These are phyloP conservation scores for Conus canariensis DNA, from an alignment of 2,888 invertebrate genomes.

Conservation along the genomic window DNA sequence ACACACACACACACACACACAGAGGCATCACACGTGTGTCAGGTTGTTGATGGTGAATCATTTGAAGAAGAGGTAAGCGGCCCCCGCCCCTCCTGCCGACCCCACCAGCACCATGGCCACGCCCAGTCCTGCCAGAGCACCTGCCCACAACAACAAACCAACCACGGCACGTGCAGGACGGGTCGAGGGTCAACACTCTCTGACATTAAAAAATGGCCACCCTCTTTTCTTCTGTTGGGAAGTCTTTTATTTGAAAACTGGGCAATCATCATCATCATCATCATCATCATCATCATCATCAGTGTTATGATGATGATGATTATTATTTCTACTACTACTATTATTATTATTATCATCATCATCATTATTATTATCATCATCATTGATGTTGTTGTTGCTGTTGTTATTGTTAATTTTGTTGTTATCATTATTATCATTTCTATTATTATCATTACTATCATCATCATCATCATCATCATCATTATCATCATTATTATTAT, in stretches of 20 bases:
- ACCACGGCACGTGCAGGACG: background rate
- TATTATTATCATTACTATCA: background rate
- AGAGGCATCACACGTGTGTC: too few species aligned
- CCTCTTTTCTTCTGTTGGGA: too few species aligned
- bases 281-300: background rate
- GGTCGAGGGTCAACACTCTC: too few species aligned
- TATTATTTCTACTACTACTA: too few species aligned
- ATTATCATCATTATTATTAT: background rate
- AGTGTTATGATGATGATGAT: too few species aligned
- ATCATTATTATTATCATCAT: too few species aligned
- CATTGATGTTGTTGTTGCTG: too few species aligned
- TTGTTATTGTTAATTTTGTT: too few species aligned
- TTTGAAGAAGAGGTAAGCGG: slow-evolving; percentile 43
- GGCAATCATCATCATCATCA: background rate
- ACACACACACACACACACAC: too few species aligned
- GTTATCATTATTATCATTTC: background rate
- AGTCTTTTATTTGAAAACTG: too few species aligned
- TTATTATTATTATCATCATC: too few species aligned
- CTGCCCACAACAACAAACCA: slow-evolving; percentile 9
- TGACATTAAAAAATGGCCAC: too few species aligned
- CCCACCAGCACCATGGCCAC: slow-evolving; percentile 49
- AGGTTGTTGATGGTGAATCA: background rate
- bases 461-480: background rate
- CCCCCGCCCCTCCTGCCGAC: slow-evolving; percentile 43
- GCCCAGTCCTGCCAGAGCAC: slow-evolving; percentile 48